Evolutionary conservation across 2,888 invertebrate genomes (phyloP).

Genomic region (Koerneria pararmatus): DNA sequence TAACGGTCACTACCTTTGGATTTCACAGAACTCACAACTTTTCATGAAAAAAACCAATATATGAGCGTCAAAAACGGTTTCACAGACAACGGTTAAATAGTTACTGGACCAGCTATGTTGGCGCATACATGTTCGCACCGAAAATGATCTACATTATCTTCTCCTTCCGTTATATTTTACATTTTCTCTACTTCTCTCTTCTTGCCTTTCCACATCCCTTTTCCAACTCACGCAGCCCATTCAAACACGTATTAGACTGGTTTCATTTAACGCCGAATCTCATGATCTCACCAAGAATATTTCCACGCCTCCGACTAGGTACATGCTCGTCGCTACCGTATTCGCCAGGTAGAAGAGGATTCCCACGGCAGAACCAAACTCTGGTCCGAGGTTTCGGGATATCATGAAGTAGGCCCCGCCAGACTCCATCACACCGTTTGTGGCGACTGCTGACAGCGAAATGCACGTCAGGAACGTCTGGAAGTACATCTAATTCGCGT

Average conservation of each 20-base stretch:
- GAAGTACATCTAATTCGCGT: conserved; percentile 25
- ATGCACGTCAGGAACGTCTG: conserved; percentile 70
- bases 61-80: too few relatives aligned
- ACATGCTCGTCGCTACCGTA: conserved; percentile 96
- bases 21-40: too few relatives aligned
- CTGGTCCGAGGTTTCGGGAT: conserved; percentile 73
- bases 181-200: too few relatives aligned
- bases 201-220: conserved; percentile 7
- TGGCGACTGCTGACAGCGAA: conserved; percentile 98
- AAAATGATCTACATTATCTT: too few relatives aligned
- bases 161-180: too few relatives aligned
- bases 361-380: conserved; percentile 98
- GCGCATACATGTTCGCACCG: too few relatives aligned
- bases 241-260: too few relatives aligned
- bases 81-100: too few relatives aligned
- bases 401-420: conserved; percentile 68
- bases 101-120: too few relatives aligned
- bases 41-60: too few relatives aligned
- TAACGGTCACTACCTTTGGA: too few relatives aligned
- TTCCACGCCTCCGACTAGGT: conserved; percentile 77
- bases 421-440: conserved; percentile 90
- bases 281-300: conserved; percentile 52
- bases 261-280: background rate
- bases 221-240: too few relatives aligned
- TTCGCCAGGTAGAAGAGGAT: conserved; percentile 98